Conservation (phyloP, 2,797 vertebrate genomes). For the Siniperca undulata region DNA sequence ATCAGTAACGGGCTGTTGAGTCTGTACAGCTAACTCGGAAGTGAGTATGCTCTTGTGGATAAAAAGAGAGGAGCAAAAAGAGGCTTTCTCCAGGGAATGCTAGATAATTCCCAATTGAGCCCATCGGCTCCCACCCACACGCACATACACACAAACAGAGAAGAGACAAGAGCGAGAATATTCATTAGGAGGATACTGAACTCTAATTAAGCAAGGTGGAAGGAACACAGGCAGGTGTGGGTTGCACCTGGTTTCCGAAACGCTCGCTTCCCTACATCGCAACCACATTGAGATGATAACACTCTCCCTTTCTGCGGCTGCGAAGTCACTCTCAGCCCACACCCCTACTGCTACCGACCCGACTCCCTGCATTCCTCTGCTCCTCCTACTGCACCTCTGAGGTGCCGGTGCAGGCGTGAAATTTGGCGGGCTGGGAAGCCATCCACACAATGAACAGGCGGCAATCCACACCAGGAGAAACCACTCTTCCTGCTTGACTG, state of each 20-base stretch:
- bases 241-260: constrained; percentile 82
- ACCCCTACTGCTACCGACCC: constrained; percentile 14
- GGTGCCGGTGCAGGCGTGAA: constrained; percentile 59
- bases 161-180: constrained; percentile 80
- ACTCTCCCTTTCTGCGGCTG: constrained; percentile 57
- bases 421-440: constrained; percentile 51
- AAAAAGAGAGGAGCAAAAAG: constrained; percentile 71
- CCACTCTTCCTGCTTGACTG: constrained; percentile 56
- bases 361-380: constrained; percentile 32
- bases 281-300: constrained; percentile 57
- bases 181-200: constrained; percentile 84
- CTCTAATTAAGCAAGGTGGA: constrained; percentile 85
- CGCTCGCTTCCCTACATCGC: constrained; percentile 39
- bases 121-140: constrained; percentile 74
- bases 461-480: constrained; percentile 50
- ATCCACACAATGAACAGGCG: constrained; percentile 40
- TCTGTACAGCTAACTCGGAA: constrained; percentile 55
- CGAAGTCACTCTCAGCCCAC: constrained; percentile 61
- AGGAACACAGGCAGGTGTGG: constrained; percentile 80
- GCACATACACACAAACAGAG: constrained; percentile 54
- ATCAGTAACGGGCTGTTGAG: constrained; percentile 63
- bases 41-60: constrained; percentile 55
- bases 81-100: constrained; percentile 82
- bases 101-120: constrained; percentile 85
- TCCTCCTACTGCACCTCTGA: constrained; percentile 53